Conservation (phyloP, 2,113 vertebrate species). For the Galbula dea region DNA sequence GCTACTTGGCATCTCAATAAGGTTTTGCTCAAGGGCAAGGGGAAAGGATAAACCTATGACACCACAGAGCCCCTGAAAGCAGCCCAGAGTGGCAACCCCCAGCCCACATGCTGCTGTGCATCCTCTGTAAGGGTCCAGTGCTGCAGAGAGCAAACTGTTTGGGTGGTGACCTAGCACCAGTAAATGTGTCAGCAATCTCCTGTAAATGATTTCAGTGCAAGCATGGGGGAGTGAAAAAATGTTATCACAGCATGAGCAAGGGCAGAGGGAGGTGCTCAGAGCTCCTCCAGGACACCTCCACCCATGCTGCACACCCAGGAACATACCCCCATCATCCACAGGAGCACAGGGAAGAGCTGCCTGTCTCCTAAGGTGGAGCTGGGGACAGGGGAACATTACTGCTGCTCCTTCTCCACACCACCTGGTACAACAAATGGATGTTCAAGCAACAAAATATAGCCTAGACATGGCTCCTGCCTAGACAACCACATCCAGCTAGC, state of each 20-base stretch:
- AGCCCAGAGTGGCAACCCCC: background rate
- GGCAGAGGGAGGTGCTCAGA: background rate
- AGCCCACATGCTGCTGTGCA: background rate
- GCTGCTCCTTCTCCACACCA: background rate
- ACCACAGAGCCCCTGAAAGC: background rate
- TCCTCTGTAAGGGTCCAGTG: fast-evolving
- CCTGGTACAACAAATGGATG: background rate
- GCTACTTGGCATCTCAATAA: background rate
- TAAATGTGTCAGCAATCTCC: background rate
- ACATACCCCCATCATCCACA: fast-evolving
- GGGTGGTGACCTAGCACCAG: background rate
- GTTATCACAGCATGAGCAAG: background rate
- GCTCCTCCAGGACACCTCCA: background rate
- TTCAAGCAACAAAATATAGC: background rate
- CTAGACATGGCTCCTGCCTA: background rate
- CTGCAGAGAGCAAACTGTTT: background rate
- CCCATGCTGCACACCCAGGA: background rate
- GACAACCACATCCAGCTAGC: background rate
- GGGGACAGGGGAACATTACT: background rate
- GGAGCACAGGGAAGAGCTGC: background rate
- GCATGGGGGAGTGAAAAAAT: background rate
- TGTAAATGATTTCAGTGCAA: background rate
- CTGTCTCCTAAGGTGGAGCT: background rate
- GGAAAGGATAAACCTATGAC: background rate
- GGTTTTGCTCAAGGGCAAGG: background rate